These are phyloP conservation scores for Phocides pigmalion DNA, from an alignment of 1,140 invertebrate species.

Conservation along the genomic window DNA sequence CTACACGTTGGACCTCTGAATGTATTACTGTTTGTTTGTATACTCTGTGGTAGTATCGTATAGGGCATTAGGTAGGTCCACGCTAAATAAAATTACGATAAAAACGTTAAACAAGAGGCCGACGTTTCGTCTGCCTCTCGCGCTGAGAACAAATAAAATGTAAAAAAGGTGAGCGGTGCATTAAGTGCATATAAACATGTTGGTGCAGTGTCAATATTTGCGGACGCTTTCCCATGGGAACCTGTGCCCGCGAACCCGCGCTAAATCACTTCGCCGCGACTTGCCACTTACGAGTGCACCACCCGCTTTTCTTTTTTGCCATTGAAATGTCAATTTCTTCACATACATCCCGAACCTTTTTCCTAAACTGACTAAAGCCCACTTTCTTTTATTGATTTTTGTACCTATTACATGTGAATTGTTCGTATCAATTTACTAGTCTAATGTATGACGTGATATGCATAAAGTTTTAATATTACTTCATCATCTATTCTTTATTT, in stretches of 20 bases:
- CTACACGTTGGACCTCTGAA: no score
- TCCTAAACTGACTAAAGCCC: constrained; percentile 22
- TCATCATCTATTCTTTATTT: no score
- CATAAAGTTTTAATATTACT: no score
- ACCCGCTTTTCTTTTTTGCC: constrained; percentile 69
- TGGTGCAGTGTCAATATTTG: constrained; percentile 81
- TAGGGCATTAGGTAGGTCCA: constrained; percentile 44
- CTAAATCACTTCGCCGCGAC: constrained; percentile 69
- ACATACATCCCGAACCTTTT: constrained; percentile 32
- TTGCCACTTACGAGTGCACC: constrained; percentile 50
- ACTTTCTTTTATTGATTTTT: constrained; percentile 28
- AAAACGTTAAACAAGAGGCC: constrained; percentile 76
- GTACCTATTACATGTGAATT: constrained; percentile 1
- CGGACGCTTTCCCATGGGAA: constrained; percentile 80
- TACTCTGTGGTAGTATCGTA: background rate
- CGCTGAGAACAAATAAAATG: constrained; percentile 77
- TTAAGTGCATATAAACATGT: constrained; percentile 84
- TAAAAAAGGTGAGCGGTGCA: constrained; percentile 81
- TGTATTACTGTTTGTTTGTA: no score
- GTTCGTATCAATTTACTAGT: no score
- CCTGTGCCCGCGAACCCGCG: constrained; percentile 53
- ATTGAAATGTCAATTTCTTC: constrained; percentile 77
- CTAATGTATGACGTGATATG: no score
- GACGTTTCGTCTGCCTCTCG: constrained; percentile 75
- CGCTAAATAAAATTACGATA: constrained; percentile 76